Evolutionary conservation across 2,888 invertebrate species (phyloP), one percentile per base, ranked within the genome.

Genomic region (Gymnosoma rotundatum): DNA sequence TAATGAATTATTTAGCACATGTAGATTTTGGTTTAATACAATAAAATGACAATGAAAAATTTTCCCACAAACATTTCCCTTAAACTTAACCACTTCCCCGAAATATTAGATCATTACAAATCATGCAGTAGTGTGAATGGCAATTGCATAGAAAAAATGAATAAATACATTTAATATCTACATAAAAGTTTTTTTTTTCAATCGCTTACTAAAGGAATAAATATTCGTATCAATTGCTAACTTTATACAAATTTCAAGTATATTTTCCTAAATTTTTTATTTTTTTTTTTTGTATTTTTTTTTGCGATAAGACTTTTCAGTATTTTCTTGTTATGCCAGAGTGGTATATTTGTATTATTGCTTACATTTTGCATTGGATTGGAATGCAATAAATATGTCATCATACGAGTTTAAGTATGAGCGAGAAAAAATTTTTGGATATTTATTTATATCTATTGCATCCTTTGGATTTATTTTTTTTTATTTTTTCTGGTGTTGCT

Each of bases 321-420:
- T 61, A 52, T 66, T 63, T 78, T 69, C 67, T 50, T 74, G 69
- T 61, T 48, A 48, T 67, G 78, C 7, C 52, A 78, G 63, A 58
- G 25, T 66, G 78, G 70, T 79, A 75, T 58, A 79, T 83, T 83
- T 74, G 60, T 64, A 75, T 79, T 83, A 61, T 56, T 61, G 52
- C 48, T 42, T 52, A 38, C 48, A 78, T 64, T 63, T 45, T 32
- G 58, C 16, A 58, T 72, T 64, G 64, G 25, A 56, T 78, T 64
- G 70, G 38, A 70, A 56, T 56, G 56, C 56, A 58, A 79, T 72
- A 70, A 63, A 78, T 78, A 78, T 78, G 78, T 69, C 56, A 64
- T 78, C 54, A 48, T 18, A 54, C 48, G 25, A 64, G 76, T 60
- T 48, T 60, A 32, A 7, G 3, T 5, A 38, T 21, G 12, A 42